Percentiles rank a stretch among this genome's conserved stretches.
phyloP scores from a whole-genome alignment of 2,888 invertebrate genomes.

The Diadegma fenestrale region DNA sequence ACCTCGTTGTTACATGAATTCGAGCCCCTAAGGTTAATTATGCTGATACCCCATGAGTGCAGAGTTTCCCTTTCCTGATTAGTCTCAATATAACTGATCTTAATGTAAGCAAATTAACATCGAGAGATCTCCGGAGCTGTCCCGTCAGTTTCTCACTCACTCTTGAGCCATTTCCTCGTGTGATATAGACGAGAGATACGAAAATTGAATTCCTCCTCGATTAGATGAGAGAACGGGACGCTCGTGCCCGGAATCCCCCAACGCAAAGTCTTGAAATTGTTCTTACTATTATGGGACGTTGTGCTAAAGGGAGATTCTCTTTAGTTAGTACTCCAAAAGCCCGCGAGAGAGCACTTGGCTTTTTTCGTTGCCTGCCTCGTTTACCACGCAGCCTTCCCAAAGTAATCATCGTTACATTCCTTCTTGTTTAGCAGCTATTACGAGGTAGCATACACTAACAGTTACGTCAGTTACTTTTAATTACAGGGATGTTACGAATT shows the following conservation, averaged over 20 bases:
- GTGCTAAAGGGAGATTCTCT: constrained; percentile 15
- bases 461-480: constrained; percentile 3
- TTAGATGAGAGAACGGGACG: constrained; percentile 75
- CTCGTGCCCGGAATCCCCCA: constrained; percentile 77
- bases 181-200: constrained; percentile 69
- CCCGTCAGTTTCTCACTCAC: constrained; percentile 35
- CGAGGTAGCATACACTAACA: background rate
- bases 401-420: constrained; percentile 24
- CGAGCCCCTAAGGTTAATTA: background rate
- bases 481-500: constrained; percentile 6
- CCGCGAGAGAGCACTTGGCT: constrained; percentile 9
- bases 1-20: background rate
- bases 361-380: background rate
- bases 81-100: constrained; percentile 43
- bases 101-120: constrained; percentile 24
- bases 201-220: constrained; percentile 80
- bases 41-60: background rate
- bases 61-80: constrained; percentile 39
- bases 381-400: constrained; percentile 18
- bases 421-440: background rate
- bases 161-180: constrained; percentile 19
- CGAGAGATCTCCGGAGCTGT: constrained; percentile 21
- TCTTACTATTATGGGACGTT: constrained; percentile 49
- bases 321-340: constrained; percentile 15
- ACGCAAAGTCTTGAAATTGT: constrained; percentile 65